Conservation (phyloP, 2,888 invertebrate genomes). For the Eledona agricola region DNA sequence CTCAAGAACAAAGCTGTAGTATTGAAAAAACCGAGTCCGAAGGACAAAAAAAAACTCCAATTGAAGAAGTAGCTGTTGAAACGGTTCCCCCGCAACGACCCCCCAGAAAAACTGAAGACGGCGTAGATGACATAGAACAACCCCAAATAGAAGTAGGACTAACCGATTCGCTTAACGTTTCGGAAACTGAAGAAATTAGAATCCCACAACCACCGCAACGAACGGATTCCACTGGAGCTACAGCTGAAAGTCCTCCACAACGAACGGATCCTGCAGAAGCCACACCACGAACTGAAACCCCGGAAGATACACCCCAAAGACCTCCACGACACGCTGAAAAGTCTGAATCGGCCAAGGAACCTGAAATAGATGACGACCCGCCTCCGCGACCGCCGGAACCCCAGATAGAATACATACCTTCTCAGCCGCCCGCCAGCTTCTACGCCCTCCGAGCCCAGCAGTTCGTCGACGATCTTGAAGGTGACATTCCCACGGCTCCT, state of each 20-base stretch:
- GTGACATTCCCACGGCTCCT: constrained; percentile 60
- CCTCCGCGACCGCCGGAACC: constrained; percentile 62
- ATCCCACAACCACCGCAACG: constrained; percentile 31
- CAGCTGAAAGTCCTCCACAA: background rate
- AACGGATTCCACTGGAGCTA: constrained; percentile 10
- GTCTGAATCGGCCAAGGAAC: constrained; percentile 59
- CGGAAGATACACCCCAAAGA: constrained; percentile 32
- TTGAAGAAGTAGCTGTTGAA: constrained; percentile 39
- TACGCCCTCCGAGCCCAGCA: constrained; percentile 57
- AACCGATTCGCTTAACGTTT: constrained; percentile 24
- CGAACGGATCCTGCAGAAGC: background rate
- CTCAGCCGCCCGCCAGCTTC: constrained; percentile 61
- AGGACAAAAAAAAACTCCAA: constrained; percentile 60
- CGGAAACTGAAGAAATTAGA: constrained; percentile 20
- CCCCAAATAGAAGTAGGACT: constrained; percentile 8
- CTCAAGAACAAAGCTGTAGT: constrained; percentile 41
- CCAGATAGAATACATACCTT: constrained; percentile 54
- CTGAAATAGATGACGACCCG: constrained; percentile 54
- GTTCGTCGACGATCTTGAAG: constrained; percentile 53
- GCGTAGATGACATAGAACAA: constrained; percentile 13
- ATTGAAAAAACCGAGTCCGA: constrained; percentile 32
- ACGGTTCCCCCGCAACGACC: constrained; percentile 27
- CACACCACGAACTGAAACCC: too few relatives aligned
- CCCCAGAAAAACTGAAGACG: constrained; percentile 30
- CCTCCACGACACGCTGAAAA: constrained; percentile 22